Conservation (phyloP, 2,113 vertebrate genomes). For the Nothocercus julius region DNA sequence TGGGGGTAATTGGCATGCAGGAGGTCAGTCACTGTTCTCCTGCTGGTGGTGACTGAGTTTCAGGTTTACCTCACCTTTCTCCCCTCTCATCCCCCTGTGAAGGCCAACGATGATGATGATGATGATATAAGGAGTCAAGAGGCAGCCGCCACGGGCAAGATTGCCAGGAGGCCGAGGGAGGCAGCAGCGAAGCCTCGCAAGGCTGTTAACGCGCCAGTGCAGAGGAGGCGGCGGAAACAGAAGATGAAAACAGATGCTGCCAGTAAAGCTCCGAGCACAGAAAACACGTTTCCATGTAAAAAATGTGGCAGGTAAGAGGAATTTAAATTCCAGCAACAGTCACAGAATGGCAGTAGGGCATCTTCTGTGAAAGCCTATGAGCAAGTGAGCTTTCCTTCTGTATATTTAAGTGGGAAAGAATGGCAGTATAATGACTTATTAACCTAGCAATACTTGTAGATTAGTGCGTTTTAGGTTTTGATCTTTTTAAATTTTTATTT, state of each 20-base stretch:
- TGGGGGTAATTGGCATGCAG: neutral
- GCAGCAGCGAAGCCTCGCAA: constrained; percentile 74
- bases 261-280: constrained; percentile 82
- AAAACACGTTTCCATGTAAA: constrained; percentile 98
- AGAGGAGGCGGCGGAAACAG: constrained; percentile 75
- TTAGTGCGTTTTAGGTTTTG: neutral
- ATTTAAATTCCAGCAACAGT: neutral
- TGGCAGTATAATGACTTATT: neutral
- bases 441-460: neutral
- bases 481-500: neutral
- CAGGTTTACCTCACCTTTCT: neutral
- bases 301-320: constrained; percentile 93
- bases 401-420: neutral
- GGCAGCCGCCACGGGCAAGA: constrained; percentile 27
- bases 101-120: constrained; percentile 76
- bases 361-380: neutral
- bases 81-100: neutral
- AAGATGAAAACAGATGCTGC: constrained; percentile 69
- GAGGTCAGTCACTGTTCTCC: neutral
- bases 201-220: constrained; percentile 61
- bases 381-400: neutral
- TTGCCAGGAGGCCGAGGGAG: constrained; percentile 75
- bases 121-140: constrained; percentile 81
- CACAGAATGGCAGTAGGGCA: neutral
- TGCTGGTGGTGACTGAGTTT: neutral